A percentile compares a stretch with the other conserved stretches of the same genome.
phyloP scores from a whole-genome alignment of 2,888 invertebrate species.

The Clanis bilineata region DNA sequence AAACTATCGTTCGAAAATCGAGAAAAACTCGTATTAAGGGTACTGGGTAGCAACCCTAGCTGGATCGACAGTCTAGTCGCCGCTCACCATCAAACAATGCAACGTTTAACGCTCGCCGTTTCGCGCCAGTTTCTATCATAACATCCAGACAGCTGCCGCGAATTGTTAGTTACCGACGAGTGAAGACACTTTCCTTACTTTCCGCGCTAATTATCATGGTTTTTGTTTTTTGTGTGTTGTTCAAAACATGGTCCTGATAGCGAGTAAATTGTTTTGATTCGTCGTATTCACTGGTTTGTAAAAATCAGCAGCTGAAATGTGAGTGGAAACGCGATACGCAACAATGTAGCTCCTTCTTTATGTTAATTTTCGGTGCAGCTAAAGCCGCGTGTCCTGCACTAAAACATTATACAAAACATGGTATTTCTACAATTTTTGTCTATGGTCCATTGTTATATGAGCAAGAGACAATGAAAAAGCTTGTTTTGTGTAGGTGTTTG shows the following conservation, averaged over 20 bases:
- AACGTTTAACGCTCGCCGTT: conserved; percentile 22
- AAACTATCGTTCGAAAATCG: too few relatives aligned
- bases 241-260: conserved; percentile 18
- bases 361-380: too few relatives aligned
- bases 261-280: neutral
- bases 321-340: too few relatives aligned
- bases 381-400: too few relatives aligned
- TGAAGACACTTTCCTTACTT: conserved; percentile 47
- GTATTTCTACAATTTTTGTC: too few relatives aligned
- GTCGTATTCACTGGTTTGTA: neutral
- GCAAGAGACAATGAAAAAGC: too few relatives aligned
- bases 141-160: conserved; percentile 23
- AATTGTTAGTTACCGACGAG: conserved; percentile 25
- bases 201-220: conserved; percentile 39
- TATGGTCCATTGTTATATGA: too few relatives aligned
- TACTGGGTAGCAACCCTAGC: neutral
- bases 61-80: conserved; percentile 21
- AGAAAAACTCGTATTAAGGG: neutral
- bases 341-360: too few relatives aligned
- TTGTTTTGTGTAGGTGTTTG: too few relatives aligned
- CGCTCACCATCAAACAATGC: conserved; percentile 45
- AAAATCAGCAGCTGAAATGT: too few relatives aligned
- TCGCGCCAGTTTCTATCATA: conserved; percentile 37
- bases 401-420: too few relatives aligned
- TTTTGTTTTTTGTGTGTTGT: conserved; percentile 20